These are phyloP conservation scores for Plebejus anna DNA, from an alignment of 2,888 invertebrate species.

Conservation along the genomic window DNA sequence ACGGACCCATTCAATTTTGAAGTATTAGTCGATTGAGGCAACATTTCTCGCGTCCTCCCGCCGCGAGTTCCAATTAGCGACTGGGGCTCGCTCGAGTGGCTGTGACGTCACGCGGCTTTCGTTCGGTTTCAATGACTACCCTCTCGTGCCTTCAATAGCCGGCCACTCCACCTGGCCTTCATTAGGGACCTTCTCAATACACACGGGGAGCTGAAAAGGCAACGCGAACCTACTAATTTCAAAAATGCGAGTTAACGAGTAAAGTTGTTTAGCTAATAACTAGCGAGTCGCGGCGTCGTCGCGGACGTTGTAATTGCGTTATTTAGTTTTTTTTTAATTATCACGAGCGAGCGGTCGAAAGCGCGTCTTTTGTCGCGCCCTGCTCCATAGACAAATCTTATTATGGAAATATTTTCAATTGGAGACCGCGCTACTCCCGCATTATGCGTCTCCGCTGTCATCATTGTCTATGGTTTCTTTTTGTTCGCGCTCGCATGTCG, in stretches of 20 bases:
- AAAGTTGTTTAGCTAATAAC: slow-evolving; percentile 72
- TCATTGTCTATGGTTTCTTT: slow-evolving; percentile 77
- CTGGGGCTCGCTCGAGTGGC: slow-evolving; percentile 72
- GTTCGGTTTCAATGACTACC: slow-evolving; percentile 77
- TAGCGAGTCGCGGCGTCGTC: slow-evolving; percentile 40
- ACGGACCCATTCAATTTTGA: slow-evolving; percentile 75
- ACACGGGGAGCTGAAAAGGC: slow-evolving; percentile 62
- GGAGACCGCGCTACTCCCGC: slow-evolving; percentile 77
- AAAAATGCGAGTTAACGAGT: slow-evolving; percentile 68
- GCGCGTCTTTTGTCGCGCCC: slow-evolving; percentile 70
- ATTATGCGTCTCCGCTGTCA: slow-evolving; percentile 77
- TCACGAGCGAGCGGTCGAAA: slow-evolving; percentile 68
- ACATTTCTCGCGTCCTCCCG: slow-evolving; percentile 74
- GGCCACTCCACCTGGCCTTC: slow-evolving; percentile 76
- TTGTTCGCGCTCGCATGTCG: slow-evolving; percentile 77
- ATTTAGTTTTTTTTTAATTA: slow-evolving; percentile 67
- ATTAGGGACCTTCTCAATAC: slow-evolving; percentile 71
- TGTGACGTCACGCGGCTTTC: slow-evolving; percentile 76
- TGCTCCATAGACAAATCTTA: slow-evolving; percentile 78
- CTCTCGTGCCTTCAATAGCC: slow-evolving; percentile 75
- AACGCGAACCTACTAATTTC: slow-evolving; percentile 61
- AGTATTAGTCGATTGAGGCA: slow-evolving; percentile 77
- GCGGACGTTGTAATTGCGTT: slow-evolving; percentile 50
- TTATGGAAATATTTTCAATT: slow-evolving; percentile 80
- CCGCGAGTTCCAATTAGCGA: slow-evolving; percentile 78